Evolutionary conservation across 2,888 invertebrate species (phyloP).

Genomic region (Folsomia manolachei): DNA sequence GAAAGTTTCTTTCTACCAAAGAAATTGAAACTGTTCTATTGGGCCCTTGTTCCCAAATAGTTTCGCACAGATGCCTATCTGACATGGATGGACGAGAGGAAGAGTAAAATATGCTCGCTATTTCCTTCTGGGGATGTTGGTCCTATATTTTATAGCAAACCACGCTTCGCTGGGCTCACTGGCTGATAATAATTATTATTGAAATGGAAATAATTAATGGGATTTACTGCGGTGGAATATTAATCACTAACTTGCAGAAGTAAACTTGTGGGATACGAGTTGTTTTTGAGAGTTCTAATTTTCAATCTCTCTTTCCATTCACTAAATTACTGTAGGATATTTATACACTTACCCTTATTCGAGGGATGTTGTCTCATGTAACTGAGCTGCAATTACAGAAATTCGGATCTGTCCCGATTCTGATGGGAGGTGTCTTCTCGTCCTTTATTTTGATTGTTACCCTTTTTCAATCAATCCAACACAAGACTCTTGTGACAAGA

Average conservation of each 20-base stretch:
- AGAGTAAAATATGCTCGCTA: background rate
- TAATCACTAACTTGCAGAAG: constrained; percentile 8
- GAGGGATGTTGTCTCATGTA: no score
- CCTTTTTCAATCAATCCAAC: background rate
- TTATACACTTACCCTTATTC: background rate
- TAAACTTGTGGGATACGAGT: background rate
- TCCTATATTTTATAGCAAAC: background rate
- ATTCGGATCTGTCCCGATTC: background rate
- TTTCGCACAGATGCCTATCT: background rate
- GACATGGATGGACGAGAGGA: background rate
- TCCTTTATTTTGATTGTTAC: background rate
- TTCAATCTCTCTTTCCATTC: background rate
- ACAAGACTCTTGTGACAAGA: background rate
- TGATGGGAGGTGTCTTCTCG: background rate
- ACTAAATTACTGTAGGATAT: background rate
- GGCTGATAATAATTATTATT: constrained; percentile 18
- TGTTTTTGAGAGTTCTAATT: constrained; percentile 13
- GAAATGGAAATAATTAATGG: constrained; percentile 21
- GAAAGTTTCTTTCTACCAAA: background rate
- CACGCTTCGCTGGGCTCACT: background rate
- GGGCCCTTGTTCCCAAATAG: background rate
- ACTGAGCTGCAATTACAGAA: background rate
- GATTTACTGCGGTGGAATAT: constrained; percentile 18
- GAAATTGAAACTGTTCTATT: background rate
- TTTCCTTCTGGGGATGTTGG: background rate